Base-by-base conservation (phyloP, 1,140 invertebrate genomes). In the Drosophila erecta region DNA sequence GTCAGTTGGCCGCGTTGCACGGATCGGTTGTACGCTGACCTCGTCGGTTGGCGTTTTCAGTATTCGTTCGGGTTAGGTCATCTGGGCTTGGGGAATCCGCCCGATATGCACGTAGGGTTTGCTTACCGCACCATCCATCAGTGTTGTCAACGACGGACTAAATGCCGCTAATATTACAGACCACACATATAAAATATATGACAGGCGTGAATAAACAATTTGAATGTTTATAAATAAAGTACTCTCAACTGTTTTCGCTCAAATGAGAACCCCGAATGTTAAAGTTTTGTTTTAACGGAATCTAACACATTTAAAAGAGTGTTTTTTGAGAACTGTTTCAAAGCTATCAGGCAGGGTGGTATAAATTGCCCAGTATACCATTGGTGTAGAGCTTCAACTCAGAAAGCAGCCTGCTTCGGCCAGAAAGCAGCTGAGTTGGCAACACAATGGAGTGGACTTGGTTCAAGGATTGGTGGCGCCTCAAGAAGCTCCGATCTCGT, bases 401-500 rank as follows among this genome's bases (percentile, higher is more conserved):
- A 5, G 24, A 24, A 24, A 24, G 3, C 38, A 15, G 11, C 2
- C 7, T 27, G 12, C 15, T 27, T 47, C 27, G 7, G 8, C 12
- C 15, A 4, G 6, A 41, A 55, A 30, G 7, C 6, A 27, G 11
- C 38, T 40, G 8, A 37, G 30, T 33, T 30, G 27, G n/a, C 10
- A 5, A 17, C 10, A 30, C 47, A 38, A 96, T 95, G 95, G 95
- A 96, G 92, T 96, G 95, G 95, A 94, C 94, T 66, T 95, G 95
- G 95, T 94, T 95, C 80, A 95, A 95, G 92, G 95, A 96, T 92
- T 96, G 95, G 95, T 96, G 95, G 95, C 93, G 95, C 62, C 93
- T 96, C 38, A 96, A 95, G 92, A 94, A 94, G 86, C 95, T 94
- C 93, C 93, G 94, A 56, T 94, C 79, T 10, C 87, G 81, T 40